phyloP scores from a whole-genome alignment of 2,888 invertebrate species.

The Aleiodes leptofemur region DNA sequence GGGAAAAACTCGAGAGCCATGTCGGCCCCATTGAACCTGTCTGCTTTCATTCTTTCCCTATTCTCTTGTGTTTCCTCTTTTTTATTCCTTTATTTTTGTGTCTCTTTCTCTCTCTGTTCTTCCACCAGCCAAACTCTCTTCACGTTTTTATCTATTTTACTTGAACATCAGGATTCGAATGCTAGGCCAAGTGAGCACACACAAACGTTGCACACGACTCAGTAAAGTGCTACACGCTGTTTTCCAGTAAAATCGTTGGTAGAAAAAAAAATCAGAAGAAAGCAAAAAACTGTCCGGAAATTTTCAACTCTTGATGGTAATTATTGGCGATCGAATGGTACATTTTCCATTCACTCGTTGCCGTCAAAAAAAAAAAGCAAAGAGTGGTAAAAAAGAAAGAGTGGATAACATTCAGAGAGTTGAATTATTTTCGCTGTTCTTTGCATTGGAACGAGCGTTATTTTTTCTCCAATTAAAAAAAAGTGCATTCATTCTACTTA shows the following conservation, averaged over 20 bases:
- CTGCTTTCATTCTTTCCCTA: conserved; percentile 41
- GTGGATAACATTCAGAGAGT: too few species aligned
- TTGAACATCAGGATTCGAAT: conserved; percentile 37
- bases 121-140: conserved; percentile 26
- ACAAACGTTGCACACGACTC: conserved; percentile 2
- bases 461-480: neutral
- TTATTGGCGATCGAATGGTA: conserved; percentile 44
- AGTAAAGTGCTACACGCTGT: conserved; percentile 18
- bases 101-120: conserved; percentile 18
- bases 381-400: too few species aligned
- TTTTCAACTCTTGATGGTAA: conserved; percentile 41
- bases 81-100: conserved; percentile 2
- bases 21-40: conserved; percentile 48
- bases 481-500: neutral
- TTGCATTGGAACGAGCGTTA: neutral
- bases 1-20: conserved; percentile 48
- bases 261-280: conserved; percentile 15
- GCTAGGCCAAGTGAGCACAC: conserved; percentile 43
- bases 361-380: neutral
- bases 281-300: conserved; percentile 33
- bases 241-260: neutral
- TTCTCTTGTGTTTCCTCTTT: conserved; percentile 37
- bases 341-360: conserved; percentile 18
- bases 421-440: neutral
- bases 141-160: conserved; percentile 41